Percentiles rank a stretch among this genome's conserved stretches.
phyloP scores from a whole-genome alignment of 1,140 invertebrate species.

The Drosophila santomea region DNA sequence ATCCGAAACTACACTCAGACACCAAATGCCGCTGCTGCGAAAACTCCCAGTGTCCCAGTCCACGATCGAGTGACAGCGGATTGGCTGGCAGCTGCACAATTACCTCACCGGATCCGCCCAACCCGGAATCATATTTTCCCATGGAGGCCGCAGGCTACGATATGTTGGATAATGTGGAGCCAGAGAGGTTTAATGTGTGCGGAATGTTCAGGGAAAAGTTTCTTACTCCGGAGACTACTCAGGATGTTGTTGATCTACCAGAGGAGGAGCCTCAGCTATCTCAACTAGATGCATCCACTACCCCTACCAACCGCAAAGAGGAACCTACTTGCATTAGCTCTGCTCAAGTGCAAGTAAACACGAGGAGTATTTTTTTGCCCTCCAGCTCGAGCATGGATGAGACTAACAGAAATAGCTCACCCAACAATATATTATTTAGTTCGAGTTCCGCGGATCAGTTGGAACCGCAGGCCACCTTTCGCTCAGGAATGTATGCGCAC shows the following conservation, averaged over 20 bases:
- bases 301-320: slow-evolving; percentile 38
- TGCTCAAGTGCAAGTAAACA: slow-evolving; percentile 71
- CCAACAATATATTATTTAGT: slow-evolving; percentile 44
- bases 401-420: slow-evolving; percentile 4
- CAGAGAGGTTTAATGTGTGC: slow-evolving; percentile 77
- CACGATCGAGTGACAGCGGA: slow-evolving; percentile 90
- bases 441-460: slow-evolving; percentile 63
- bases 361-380: slow-evolving; percentile 73
- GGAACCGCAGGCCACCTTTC: slow-evolving; percentile 86
- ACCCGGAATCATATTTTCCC: slow-evolving; percentile 48
- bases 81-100: slow-evolving; percentile 92
- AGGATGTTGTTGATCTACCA: slow-evolving; percentile 25
- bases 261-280: slow-evolving; percentile 9
- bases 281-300: slow-evolving; percentile 9
- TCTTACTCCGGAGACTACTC: slow-evolving; percentile 70
- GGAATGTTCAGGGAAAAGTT: slow-evolving; percentile 82
- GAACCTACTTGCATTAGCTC: slow-evolving; percentile 16
- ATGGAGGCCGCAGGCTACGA: slow-evolving; percentile 20
- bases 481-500: slow-evolving; percentile 94
- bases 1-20: slow-evolving; percentile 44
- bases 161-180: slow-evolving; percentile 56
- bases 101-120: slow-evolving; percentile 87
- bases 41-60: slow-evolving; percentile 87
- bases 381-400: slow-evolving; percentile 66
- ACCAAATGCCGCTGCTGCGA: slow-evolving; percentile 87